A percentile compares a stretch with the other conserved stretches of the same genome.
Conservation (phyloP, 2,113 vertebrate species). For the Chlamydotis undulata region DNA sequence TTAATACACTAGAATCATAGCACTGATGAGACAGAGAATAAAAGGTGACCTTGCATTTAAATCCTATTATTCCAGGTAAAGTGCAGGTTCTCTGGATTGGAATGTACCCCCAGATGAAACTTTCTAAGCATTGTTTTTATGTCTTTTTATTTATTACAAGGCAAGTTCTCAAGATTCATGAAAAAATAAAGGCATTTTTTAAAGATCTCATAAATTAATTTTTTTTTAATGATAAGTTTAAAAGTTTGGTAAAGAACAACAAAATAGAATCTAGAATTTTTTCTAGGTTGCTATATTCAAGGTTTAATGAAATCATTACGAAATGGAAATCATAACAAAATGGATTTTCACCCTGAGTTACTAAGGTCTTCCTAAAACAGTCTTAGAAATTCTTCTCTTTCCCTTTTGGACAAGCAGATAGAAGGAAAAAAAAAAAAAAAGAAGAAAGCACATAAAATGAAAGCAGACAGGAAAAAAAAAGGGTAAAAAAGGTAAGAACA, state of each 20-base stretch:
- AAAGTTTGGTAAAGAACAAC: not conserved
- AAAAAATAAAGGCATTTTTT: not conserved
- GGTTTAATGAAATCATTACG: not conserved
- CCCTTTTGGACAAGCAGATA: not conserved
- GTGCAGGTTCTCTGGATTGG: not conserved
- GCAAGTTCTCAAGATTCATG: not conserved
- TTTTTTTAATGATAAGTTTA: not conserved
- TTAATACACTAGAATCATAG: conserved; percentile 64
- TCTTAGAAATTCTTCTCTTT: not conserved
- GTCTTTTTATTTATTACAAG: not conserved
- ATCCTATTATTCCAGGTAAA: not conserved
- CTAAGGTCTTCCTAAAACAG: not conserved
- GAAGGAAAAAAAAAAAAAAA: no score
- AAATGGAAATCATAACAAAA: not conserved
- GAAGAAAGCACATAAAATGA: not conserved
- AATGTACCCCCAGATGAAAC: not conserved
- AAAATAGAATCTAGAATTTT: not conserved
- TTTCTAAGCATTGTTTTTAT: not conserved
- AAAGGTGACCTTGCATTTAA: conserved; percentile 55
- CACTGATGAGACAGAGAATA: conserved; percentile 43
- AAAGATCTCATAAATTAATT: not conserved
- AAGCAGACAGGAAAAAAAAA: not conserved
- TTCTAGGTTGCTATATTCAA: not conserved
- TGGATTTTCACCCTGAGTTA: not conserved
- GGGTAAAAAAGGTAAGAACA: not conserved